A percentile compares a stretch with the other conserved stretches of the same genome.
Conservation (phyloP, 2,797 vertebrate genomes). For the Pseudochirops corinnae region DNA sequence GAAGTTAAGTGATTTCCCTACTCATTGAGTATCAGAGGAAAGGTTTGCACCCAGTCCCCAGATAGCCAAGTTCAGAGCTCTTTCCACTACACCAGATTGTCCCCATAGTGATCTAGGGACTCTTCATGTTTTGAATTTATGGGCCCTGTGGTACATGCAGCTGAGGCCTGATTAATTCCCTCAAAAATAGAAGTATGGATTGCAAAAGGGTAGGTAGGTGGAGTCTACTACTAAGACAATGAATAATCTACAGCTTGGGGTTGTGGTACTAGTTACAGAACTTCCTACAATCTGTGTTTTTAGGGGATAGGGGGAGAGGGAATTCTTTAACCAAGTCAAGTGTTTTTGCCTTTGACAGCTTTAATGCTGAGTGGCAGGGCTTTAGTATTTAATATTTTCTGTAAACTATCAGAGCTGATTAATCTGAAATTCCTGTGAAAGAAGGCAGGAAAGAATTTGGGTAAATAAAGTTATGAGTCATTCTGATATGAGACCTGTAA, state of each 20-base stretch:
- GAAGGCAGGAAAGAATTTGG: background rate
- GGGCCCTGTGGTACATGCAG: constrained; percentile 21
- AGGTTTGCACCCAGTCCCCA: background rate
- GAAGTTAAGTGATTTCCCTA: background rate
- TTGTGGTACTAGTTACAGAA: background rate
- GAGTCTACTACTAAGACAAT: background rate
- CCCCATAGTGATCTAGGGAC: background rate
- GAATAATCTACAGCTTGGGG: constrained; percentile 23
- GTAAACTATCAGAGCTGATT: constrained; percentile 19
- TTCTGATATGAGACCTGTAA: background rate
- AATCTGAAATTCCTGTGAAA: constrained; percentile 38
- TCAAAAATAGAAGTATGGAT: constrained; percentile 45
- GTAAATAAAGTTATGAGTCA: constrained; percentile 5
- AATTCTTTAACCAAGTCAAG: background rate
- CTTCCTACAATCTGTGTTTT: background rate
- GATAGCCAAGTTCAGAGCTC: background rate
- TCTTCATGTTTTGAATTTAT: constrained; percentile 22
- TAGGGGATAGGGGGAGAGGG: rapidly evolving
- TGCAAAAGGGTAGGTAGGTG: constrained; percentile 47
- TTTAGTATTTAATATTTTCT: constrained; percentile 42
- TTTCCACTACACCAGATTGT: background rate
- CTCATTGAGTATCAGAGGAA: background rate
- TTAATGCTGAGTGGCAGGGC: background rate
- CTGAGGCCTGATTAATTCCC: constrained; percentile 36
- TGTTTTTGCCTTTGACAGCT: constrained; percentile 21